Evolutionary conservation across 2,888 invertebrate genomes (phyloP).

Genomic region (Pinctada fucata): DNA sequence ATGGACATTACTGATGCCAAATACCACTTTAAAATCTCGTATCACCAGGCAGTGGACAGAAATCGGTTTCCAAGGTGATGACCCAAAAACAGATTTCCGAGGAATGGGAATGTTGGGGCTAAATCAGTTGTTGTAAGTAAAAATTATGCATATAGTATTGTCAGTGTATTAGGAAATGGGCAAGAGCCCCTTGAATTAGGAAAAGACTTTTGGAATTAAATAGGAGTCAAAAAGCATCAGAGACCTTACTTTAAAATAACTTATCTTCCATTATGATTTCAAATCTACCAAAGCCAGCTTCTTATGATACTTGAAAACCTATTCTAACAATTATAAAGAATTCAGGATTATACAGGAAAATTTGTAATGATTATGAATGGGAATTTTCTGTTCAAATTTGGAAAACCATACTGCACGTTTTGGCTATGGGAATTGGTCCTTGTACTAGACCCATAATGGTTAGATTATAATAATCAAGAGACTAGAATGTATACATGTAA

Average conservation of each 20-base stretch:
- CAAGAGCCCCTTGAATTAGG: background rate
- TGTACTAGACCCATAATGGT: no score
- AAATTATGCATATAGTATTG: constrained; percentile 5
- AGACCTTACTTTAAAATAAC: no score
- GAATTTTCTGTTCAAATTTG: no score
- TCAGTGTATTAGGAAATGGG: background rate
- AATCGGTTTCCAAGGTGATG: constrained; percentile 98
- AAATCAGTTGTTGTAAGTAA: constrained; percentile 87
- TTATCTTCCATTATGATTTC: no score
- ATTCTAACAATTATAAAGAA: no score
- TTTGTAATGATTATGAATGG: no score
- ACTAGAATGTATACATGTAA: no score
- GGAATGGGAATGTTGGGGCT: constrained; percentile 97
- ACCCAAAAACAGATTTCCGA: constrained; percentile 98
- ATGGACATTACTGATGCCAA: constrained; percentile 89
- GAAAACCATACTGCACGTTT: no score
- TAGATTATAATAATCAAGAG: no score
- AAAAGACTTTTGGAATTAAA: background rate
- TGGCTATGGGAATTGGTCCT: no score
- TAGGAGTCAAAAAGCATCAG: no score
- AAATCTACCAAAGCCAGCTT: background rate
- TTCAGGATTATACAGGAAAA: no score
- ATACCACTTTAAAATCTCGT: constrained; percentile 84
- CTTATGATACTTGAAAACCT: background rate
- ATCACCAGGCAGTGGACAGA: constrained; percentile 95